A percentile compares a stretch with the other conserved stretches of the same genome.
Conservation (phyloP, 2,888 invertebrate species). For the Lasioglossum leucozonium region DNA sequence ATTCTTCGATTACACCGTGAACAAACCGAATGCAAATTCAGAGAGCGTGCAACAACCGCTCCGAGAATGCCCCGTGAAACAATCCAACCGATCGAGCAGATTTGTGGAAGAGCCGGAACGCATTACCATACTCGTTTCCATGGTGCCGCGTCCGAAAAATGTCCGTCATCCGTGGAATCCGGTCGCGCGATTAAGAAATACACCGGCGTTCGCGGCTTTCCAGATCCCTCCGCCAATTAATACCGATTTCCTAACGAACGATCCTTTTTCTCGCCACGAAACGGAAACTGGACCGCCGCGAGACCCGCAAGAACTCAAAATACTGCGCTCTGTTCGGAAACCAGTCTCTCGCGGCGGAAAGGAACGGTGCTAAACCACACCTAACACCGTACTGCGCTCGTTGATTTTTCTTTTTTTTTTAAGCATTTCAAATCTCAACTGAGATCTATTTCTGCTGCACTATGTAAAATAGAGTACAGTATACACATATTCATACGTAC, state of each 20-base stretch:
- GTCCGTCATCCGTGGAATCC: slow-evolving; percentile 47
- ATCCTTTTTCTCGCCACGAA: slow-evolving; percentile 43
- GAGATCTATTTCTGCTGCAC: too few relatives aligned
- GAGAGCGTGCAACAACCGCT: neutral
- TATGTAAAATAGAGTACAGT: too few relatives aligned
- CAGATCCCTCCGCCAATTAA: slow-evolving; percentile 51
- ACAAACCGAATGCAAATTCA: neutral
- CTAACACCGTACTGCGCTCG: neutral
- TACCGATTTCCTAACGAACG: slow-evolving; percentile 60
- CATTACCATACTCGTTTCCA: slow-evolving; percentile 43
- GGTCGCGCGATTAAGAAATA: slow-evolving; percentile 54
- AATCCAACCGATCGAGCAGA: slow-evolving; percentile 27
- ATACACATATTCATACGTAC: too few relatives aligned
- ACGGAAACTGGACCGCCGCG: slow-evolving; percentile 3
- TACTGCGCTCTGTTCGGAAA: neutral
- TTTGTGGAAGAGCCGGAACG: neutral
- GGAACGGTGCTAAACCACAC: neutral
- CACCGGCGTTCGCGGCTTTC: slow-evolving; percentile 15
- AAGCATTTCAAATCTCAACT: too few relatives aligned
- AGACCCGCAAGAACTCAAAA: neutral
- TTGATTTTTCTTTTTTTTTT: too few relatives aligned
- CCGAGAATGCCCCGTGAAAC: slow-evolving; percentile 16
- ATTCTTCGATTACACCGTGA: neutral
- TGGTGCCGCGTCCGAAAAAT: slow-evolving; percentile 42
- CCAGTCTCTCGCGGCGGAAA: neutral